Conservation (phyloP, 2,888 invertebrate species). For the Hirudinaria manillensis region DNA sequence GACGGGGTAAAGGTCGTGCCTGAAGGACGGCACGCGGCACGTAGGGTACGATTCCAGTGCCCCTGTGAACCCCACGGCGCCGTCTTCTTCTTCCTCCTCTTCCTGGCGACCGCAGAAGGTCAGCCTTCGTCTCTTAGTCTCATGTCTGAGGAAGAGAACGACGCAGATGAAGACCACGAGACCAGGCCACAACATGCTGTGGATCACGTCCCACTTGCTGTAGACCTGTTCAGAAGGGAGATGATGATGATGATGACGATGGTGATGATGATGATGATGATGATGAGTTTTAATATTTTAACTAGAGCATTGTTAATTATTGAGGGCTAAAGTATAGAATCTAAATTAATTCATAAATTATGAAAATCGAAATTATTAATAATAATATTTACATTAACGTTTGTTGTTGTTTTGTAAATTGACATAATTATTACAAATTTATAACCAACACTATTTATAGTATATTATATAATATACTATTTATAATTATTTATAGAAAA, state of each 20-base stretch:
- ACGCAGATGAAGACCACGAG: conserved; percentile 39
- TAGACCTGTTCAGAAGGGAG: conserved; percentile 10
- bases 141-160: conserved; percentile 37
- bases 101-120: conserved; percentile 33
- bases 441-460: no score
- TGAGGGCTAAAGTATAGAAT: no score
- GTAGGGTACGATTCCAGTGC: background rate
- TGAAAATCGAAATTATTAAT: no score
- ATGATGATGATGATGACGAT: conserved; percentile 15
- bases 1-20: conserved; percentile 26
- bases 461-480: no score
- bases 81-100: background rate
- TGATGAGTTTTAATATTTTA: background rate
- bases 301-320: background rate
- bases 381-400: no score
- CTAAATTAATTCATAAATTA: no score
- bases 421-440: no score
- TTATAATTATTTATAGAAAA: no score
- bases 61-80: background rate
- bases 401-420: no score
- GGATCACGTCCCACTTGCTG: conserved; percentile 40
- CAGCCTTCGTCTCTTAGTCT: conserved; percentile 37
- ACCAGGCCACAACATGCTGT: conserved; percentile 42
- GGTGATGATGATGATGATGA: conserved; percentile 23
- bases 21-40: background rate